Conservation (phyloP, 2,888 invertebrate genomes). For the Tuta absoluta region DNA sequence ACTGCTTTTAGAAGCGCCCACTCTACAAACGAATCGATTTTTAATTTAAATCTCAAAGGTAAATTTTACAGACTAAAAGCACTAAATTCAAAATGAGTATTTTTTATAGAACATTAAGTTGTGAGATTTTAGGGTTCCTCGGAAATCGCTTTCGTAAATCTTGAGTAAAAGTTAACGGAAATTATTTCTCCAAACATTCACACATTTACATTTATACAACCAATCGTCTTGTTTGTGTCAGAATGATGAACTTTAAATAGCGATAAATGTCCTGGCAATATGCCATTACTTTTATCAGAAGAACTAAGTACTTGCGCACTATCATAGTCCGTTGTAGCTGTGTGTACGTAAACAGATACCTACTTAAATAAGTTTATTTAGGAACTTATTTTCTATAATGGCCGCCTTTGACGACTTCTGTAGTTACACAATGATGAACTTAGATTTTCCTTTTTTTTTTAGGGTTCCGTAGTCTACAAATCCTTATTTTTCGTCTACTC, state of each 20-base stretch:
- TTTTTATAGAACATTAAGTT: slow-evolving; percentile 52
- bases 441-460: background rate
- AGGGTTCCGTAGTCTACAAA: no score
- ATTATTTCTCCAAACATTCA: slow-evolving; percentile 23
- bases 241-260: slow-evolving; percentile 30
- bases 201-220: slow-evolving; percentile 5
- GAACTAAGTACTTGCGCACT: slow-evolving; percentile 22
- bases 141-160: slow-evolving; percentile 25
- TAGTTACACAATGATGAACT: background rate
- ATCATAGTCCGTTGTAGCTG: slow-evolving; percentile 30
- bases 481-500: no score
- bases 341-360: slow-evolving; percentile 28
- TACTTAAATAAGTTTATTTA: slow-evolving; percentile 26
- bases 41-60: slow-evolving; percentile 53
- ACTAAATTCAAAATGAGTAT: slow-evolving; percentile 52
- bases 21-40: slow-evolving; percentile 47
- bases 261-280: slow-evolving; percentile 35
- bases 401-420: slow-evolving; percentile 24
- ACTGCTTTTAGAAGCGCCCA: slow-evolving; percentile 48
- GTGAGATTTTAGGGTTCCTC: slow-evolving; percentile 48
- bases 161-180: slow-evolving; percentile 3
- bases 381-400: slow-evolving; percentile 21
- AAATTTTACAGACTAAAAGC: slow-evolving; percentile 49
- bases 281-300: slow-evolving; percentile 39
- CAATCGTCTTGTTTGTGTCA: slow-evolving; percentile 29